Conservation (phyloP, 2,888 invertebrate genomes). For the Leucoptera coffeella region DNA sequence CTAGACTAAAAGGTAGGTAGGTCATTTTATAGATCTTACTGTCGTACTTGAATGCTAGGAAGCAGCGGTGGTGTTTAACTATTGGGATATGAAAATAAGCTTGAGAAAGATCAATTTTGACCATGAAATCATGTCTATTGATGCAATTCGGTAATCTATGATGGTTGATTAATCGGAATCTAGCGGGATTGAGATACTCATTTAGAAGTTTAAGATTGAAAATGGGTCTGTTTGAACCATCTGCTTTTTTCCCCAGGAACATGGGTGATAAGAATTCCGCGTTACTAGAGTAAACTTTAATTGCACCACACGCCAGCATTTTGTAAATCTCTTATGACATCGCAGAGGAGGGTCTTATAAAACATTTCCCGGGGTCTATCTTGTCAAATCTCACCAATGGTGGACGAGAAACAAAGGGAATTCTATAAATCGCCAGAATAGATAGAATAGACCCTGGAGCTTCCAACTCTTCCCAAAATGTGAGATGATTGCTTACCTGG, state of each 20-base stretch:
- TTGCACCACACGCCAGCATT: neutral
- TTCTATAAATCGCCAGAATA: slow-evolving; percentile 1
- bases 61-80: neutral
- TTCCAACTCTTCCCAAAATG: neutral
- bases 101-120: slow-evolving; percentile 3
- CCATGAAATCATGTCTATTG: slow-evolving; percentile 1
- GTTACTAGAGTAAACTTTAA: neutral
- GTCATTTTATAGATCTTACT: neutral
- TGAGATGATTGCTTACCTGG: neutral
- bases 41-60: neutral
- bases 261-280: neutral
- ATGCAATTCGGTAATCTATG: slow-evolving; percentile 1
- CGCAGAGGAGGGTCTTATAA: neutral
- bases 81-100: slow-evolving; percentile 3
- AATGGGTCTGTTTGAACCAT: neutral
- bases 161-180: slow-evolving; percentile 1
- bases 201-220: neutral
- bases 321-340: neutral
- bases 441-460: slow-evolving; percentile 1
- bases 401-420: slow-evolving; percentile 2
- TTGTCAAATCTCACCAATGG: neutral
- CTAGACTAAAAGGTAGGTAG: slow-evolving; percentile 2
- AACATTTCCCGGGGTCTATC: neutral
- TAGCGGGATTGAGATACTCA: neutral
- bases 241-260: neutral